phyloP scores from a whole-genome alignment of 2,113 vertebrate species.

The Chloebia gouldiae region DNA sequence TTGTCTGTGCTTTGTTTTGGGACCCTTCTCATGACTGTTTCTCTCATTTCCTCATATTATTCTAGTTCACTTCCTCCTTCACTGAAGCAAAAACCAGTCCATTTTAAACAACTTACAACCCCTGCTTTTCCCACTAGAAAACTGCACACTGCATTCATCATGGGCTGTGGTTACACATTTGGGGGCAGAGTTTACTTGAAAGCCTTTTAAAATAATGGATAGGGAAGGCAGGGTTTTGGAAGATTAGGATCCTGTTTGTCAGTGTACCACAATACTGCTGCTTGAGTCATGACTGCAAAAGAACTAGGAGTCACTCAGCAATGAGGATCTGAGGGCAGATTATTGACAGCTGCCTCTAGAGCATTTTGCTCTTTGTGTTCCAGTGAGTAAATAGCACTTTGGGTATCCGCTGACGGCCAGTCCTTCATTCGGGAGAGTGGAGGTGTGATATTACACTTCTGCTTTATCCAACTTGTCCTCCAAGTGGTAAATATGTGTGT shows the following conservation, averaged over 20 bases:
- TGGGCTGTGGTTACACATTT: not conserved
- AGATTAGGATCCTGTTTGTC: not conserved
- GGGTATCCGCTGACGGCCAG: not conserved
- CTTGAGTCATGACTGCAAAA: not conserved
- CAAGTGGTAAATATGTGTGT: slow-evolving; percentile 47
- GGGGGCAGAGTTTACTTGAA: not conserved
- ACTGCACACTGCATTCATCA: not conserved
- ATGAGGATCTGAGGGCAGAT: not conserved
- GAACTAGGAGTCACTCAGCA: not conserved
- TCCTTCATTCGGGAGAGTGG: not conserved
- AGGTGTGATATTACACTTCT: slow-evolving; percentile 60
- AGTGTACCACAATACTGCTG: not conserved
- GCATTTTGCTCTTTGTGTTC: slow-evolving; percentile 2
- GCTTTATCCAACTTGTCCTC: slow-evolving; percentile 40
- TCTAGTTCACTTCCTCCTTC: not conserved
- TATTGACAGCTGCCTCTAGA: not conserved
- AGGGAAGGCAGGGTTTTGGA: not conserved
- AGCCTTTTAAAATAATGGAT: not conserved
- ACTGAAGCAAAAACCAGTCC: not conserved
- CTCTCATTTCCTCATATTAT: slow-evolving; percentile 4
- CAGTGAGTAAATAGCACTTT: not conserved
- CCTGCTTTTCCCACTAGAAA: not conserved
- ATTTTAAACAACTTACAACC: not conserved
- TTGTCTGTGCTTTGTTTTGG: not conserved
- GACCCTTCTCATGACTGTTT: not conserved